A percentile compares a stretch with the other conserved stretches of the same genome.
Conservation (phyloP, 2,797 vertebrate genomes). For the Platalea minor region DNA sequence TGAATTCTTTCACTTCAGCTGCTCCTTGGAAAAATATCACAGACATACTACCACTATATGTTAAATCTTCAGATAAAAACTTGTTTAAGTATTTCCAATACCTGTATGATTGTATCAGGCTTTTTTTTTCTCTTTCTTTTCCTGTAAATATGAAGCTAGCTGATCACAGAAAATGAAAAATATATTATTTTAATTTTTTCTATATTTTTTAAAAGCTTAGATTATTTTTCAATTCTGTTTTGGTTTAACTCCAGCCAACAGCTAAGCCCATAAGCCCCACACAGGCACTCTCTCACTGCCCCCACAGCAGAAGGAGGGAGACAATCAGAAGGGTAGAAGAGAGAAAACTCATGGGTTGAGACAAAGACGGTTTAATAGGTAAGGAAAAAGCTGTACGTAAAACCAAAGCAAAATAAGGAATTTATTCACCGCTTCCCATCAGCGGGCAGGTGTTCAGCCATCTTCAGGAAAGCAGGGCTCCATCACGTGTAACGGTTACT, state of each 20-base stretch:
- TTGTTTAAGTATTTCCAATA: neutral
- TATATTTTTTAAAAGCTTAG: neutral
- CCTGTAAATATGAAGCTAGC: neutral
- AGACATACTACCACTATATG: neutral
- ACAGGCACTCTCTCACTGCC: neutral
- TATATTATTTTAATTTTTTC: neutral
- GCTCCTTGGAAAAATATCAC: neutral
- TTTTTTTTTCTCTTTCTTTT: neutral
- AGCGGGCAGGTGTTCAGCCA: neutral
- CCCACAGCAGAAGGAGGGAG: neutral
- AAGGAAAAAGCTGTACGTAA: no score
- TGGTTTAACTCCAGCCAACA: neutral
- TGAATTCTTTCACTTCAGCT: neutral
- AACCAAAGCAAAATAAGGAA: neutral
- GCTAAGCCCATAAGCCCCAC: neutral
- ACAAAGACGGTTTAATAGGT: neutral
- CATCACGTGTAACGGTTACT: fast-evolving
- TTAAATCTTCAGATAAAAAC: neutral
- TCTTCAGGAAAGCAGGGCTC: neutral
- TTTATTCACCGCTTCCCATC: neutral
- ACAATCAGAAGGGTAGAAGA: neutral
- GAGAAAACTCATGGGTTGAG: neutral
- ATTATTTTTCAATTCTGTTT: neutral
- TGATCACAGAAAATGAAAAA: neutral
- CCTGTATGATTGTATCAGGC: neutral